Evolutionary conservation across 2,888 invertebrate genomes (phyloP).

Genomic region (Laothoe populi): DNA sequence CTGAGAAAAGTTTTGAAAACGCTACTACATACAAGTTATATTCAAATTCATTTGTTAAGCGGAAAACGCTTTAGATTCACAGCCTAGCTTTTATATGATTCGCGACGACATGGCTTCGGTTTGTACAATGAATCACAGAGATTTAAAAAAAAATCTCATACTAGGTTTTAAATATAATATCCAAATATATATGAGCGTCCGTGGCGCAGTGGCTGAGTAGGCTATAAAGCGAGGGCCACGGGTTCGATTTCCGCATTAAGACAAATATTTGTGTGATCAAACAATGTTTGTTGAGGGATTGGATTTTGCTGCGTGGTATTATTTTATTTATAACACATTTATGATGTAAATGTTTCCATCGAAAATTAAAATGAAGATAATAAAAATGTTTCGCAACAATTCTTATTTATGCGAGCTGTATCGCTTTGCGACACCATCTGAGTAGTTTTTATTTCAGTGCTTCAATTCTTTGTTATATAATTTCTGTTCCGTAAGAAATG

Average conservation of each 20-base stretch:
- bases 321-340: slow-evolving; percentile 6
- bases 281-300: too few relatives aligned
- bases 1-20: too few relatives aligned
- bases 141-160: neutral
- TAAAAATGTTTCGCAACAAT: slow-evolving; percentile 17
- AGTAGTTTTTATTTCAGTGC: slow-evolving; percentile 23
- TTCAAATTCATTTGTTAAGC: neutral
- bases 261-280: too few relatives aligned
- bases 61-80: neutral
- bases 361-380: slow-evolving; percentile 22
- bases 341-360: neutral
- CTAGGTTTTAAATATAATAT: too few relatives aligned
- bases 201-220: too few relatives aligned
- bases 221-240: too few relatives aligned
- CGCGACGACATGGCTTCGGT: neutral
- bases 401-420: slow-evolving; percentile 20
- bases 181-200: too few relatives aligned
- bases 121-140: neutral
- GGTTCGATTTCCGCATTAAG: too few relatives aligned
- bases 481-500: neutral
- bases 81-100: slow-evolving; percentile 1
- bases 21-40: neutral
- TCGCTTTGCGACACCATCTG: slow-evolving; percentile 15
- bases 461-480: slow-evolving; percentile 5
- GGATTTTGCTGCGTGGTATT: too few relatives aligned